Evolutionary conservation across 2,888 invertebrate genomes (phyloP).

Genomic region (Linnaemya tessellans): DNA sequence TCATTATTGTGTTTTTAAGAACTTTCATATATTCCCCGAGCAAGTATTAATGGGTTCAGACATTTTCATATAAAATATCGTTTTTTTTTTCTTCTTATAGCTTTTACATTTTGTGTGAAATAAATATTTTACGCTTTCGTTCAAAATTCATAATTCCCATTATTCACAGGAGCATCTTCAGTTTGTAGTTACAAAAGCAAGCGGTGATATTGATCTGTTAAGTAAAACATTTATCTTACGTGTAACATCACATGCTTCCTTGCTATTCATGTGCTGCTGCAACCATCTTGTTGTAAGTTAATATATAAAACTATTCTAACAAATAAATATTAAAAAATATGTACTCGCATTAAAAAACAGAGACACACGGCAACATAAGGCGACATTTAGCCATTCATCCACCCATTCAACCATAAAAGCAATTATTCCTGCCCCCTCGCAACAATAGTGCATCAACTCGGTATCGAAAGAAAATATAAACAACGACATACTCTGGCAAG

Average conservation of each 20-base stretch:
- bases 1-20: constrained; percentile 44
- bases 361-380: constrained; percentile 50
- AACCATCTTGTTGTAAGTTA: constrained; percentile 5
- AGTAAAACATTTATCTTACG: constrained; percentile 44
- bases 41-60: constrained; percentile 41
- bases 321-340: constrained; percentile 33
- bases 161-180: constrained; percentile 41
- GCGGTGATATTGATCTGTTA: constrained; percentile 64
- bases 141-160: constrained; percentile 67
- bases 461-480: constrained; percentile 22
- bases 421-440: constrained; percentile 57
- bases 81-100: not conserved
- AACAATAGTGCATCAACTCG: constrained; percentile 1
- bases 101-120: constrained; percentile 40
- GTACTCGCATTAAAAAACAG: constrained; percentile 32
- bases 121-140: constrained; percentile 46
- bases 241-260: constrained; percentile 38
- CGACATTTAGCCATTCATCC: constrained; percentile 43
- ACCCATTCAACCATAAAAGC: constrained; percentile 56
- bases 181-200: not conserved
- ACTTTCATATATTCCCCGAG: constrained; percentile 13
- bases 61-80: constrained; percentile 50
- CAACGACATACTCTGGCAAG: constrained; percentile 69
- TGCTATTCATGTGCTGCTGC: constrained; percentile 30
- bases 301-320: constrained; percentile 19